Percentiles rank a stretch among this genome's conserved stretches.
Conservation (phyloP, 2,888 invertebrate species). For the Stenoptilia bipunctidactyla region DNA sequence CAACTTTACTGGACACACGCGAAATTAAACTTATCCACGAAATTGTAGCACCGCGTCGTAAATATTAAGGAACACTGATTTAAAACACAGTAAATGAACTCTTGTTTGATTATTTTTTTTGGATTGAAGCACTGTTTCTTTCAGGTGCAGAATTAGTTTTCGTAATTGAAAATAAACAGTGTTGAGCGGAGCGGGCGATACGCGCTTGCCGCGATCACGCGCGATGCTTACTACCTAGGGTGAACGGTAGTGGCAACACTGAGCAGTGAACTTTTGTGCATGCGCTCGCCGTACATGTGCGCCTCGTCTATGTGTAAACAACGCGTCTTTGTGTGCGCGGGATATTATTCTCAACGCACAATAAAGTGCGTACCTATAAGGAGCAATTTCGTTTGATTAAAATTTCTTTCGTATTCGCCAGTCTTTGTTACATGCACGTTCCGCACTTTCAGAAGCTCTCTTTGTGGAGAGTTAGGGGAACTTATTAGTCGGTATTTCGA, state of each 20-base stretch:
- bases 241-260: constrained; percentile 30
- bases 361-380: constrained; percentile 37
- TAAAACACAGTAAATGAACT: constrained; percentile 24
- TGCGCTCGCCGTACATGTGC: constrained; percentile 26
- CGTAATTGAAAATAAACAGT: constrained; percentile 47
- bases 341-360: constrained; percentile 53
- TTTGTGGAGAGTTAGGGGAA: constrained; percentile 41
- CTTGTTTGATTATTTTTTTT: constrained; percentile 21
- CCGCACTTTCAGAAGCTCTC: constrained; percentile 29
- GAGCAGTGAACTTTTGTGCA: constrained; percentile 36
- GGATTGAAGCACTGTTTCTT: constrained; percentile 32
- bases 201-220: constrained; percentile 52
- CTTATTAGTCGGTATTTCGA: constrained; percentile 35
- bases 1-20: constrained; percentile 52
- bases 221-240: constrained; percentile 42
- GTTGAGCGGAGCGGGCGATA: constrained; percentile 34
- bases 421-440: constrained; percentile 32
- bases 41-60: neutral
- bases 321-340: constrained; percentile 39
- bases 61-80: constrained; percentile 17
- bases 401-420: constrained; percentile 39
- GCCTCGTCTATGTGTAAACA: constrained; percentile 14
- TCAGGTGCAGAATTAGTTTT: constrained; percentile 31
- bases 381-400: constrained; percentile 44
- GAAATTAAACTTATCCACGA: constrained; percentile 18